These are phyloP conservation scores for Leptinotarsa juncta DNA, from an alignment of 2,888 invertebrate genomes.

Conservation along the genomic window DNA sequence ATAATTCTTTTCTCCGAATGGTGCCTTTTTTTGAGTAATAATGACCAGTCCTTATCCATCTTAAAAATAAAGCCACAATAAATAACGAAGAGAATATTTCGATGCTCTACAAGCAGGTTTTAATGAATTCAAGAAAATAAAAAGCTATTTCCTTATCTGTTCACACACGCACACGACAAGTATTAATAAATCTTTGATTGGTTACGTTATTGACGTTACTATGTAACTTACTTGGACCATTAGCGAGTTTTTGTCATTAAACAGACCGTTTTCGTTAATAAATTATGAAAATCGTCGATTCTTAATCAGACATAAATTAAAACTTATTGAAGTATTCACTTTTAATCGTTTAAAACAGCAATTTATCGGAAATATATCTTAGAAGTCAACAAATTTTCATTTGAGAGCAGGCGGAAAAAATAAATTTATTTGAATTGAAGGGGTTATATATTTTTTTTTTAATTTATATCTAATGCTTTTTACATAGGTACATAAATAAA, in stretches of 20 bases:
- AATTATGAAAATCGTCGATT: background rate
- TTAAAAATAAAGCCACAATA: background rate
- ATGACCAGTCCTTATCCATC: background rate
- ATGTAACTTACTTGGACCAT: background rate
- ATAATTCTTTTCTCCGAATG: too few species aligned
- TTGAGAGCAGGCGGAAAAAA: background rate
- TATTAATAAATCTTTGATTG: slow-evolving; percentile 7
- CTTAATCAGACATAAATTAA: slow-evolving; percentile 2
- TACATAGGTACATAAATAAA: too few species aligned
- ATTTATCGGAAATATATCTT: background rate
- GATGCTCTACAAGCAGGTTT: slow-evolving; percentile 1
- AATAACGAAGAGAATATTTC: background rate
- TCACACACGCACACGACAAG: background rate
- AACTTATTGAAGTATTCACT: background rate
- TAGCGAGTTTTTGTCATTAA: background rate
- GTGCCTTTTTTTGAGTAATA: background rate
- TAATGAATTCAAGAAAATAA: background rate
- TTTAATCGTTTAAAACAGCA: background rate
- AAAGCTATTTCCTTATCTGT: slow-evolving; percentile 5
- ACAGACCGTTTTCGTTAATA: background rate
- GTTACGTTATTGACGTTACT: slow-evolving; percentile 3
- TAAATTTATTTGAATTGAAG: too few species aligned
- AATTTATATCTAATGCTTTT: too few species aligned
- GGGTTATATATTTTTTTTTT: too few species aligned
- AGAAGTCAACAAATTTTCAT: background rate